These are phyloP conservation scores for Pantherophis vulpinus DNA, from an alignment of 2,797 vertebrate genomes.

Conservation along the genomic window DNA sequence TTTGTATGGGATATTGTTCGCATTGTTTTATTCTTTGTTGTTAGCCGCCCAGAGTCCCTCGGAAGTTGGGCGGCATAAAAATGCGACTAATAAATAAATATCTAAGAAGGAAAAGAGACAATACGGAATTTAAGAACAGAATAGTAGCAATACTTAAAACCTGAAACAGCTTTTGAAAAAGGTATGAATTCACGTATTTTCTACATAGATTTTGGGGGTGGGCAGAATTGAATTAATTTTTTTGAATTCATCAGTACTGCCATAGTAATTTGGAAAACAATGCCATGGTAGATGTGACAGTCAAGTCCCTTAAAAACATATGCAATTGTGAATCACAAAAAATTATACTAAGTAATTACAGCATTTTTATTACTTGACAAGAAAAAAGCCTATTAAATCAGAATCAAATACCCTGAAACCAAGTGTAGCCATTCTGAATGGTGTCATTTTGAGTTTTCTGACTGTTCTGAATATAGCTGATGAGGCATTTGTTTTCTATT, in stretches of 20 bases:
- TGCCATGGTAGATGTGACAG: neutral
- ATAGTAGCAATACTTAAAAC: neutral
- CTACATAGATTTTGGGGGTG: neutral
- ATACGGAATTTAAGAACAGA: neutral
- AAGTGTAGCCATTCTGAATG: neutral
- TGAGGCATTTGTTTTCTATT: neutral
- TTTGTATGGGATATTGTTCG: too few species aligned
- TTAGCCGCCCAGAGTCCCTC: too few species aligned
- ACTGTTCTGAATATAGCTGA: neutral
- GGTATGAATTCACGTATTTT: neutral
- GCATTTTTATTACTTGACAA: neutral
- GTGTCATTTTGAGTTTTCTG: neutral
- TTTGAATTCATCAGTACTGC: neutral
- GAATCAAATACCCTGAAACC: neutral
- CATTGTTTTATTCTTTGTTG: too few species aligned
- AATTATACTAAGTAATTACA: neutral
- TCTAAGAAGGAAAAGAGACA: neutral
- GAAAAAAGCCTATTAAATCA: neutral
- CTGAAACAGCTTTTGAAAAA: neutral
- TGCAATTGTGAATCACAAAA: neutral
- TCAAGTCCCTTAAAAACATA: neutral
- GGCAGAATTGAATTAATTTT: neutral
- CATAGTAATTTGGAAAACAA: neutral
- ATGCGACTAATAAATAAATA: too few species aligned
- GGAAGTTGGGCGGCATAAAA: too few species aligned